Evolutionary conservation across 2,888 invertebrate genomes (phyloP).

Genomic region (Drosophila subquinaria): DNA sequence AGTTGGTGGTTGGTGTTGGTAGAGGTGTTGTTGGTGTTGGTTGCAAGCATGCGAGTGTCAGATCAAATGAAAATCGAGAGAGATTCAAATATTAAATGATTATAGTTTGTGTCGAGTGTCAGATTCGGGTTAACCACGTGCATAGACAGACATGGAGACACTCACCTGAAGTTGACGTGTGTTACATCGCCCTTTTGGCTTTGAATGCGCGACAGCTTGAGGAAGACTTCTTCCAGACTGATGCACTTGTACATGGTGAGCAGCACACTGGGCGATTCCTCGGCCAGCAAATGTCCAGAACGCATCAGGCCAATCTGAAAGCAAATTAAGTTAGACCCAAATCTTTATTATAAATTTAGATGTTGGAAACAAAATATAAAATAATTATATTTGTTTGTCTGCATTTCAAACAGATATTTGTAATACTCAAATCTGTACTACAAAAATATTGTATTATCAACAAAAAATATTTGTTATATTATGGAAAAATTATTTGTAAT

Average conservation of each 20-base stretch:
- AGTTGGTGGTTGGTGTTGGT: conserved; percentile 6
- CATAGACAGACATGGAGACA: conserved; percentile 5
- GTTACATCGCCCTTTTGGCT: conserved; percentile 87
- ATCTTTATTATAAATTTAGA: neutral
- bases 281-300: conserved; percentile 95
- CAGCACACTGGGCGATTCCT: conserved; percentile 94
- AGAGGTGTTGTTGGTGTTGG: conserved; percentile 15
- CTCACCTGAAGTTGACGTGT: conserved; percentile 85
- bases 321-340: neutral
- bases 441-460: neutral
- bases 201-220: conserved; percentile 94
- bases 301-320: conserved; percentile 96
- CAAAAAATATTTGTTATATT: too few species aligned
- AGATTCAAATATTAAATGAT: conserved; percentile 43
- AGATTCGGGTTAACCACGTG: conserved; percentile 40
- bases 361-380: too few species aligned
- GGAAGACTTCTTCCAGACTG: conserved; percentile 96
- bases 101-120: conserved; percentile 6
- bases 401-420: neutral
- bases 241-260: conserved; percentile 93
- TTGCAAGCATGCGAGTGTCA: conserved; percentile 74
- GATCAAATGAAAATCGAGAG: conserved; percentile 43
- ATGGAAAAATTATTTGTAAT: too few species aligned
- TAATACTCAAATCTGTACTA: neutral
- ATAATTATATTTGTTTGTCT: too few species aligned